Percentiles rank a stretch among this genome's conserved stretches.
phyloP scores from a whole-genome alignment of 2,888 invertebrate genomes.

The Proisotoma minuta region DNA sequence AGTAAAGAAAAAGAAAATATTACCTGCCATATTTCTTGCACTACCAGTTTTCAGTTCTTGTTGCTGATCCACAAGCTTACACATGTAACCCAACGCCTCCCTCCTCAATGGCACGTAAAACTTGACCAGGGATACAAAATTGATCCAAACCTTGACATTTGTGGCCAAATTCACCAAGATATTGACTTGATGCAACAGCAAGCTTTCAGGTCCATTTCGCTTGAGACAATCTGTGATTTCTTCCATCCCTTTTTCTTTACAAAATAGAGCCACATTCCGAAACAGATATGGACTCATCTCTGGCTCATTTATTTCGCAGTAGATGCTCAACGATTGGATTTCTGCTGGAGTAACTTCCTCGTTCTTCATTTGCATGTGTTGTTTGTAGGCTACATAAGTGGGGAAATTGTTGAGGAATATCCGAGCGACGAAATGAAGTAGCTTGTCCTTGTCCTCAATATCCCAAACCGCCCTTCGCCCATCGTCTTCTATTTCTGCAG shows the following conservation, averaged over 20 bases:
- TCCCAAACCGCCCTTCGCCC: conserved; percentile 57
- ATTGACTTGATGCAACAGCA: conserved; percentile 85
- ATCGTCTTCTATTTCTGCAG: conserved; percentile 13
- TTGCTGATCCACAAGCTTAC: conserved; percentile 83
- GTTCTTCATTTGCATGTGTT: conserved; percentile 72
- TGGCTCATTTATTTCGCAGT: conserved; percentile 87
- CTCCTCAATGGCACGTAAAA: conserved; percentile 81
- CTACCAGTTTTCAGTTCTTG: conserved; percentile 82
- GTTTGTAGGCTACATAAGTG: conserved; percentile 71
- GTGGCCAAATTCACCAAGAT: conserved; percentile 86
- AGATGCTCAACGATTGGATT: conserved; percentile 69
- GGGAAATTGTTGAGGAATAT: conserved; percentile 82
- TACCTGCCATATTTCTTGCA: conserved; percentile 84
- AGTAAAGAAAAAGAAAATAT: too few species aligned
- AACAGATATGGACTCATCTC: conserved; percentile 86
- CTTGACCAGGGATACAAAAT: conserved; percentile 82
- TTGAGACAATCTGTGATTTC: conserved; percentile 80
- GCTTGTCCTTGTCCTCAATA: conserved; percentile 77
- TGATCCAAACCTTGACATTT: conserved; percentile 88
- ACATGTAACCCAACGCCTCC: conserved; percentile 86
- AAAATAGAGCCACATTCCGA: conserved; percentile 88
- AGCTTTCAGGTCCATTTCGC: conserved; percentile 58
- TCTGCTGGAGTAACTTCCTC: conserved; percentile 82
- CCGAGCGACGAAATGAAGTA: conserved; percentile 82
- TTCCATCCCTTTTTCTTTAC: conserved; percentile 80